Evolutionary conservation across 1,140 invertebrate species (phyloP), one percentile per base, ranked within the genome.

Genomic region (Drosophila kikkawai): DNA sequence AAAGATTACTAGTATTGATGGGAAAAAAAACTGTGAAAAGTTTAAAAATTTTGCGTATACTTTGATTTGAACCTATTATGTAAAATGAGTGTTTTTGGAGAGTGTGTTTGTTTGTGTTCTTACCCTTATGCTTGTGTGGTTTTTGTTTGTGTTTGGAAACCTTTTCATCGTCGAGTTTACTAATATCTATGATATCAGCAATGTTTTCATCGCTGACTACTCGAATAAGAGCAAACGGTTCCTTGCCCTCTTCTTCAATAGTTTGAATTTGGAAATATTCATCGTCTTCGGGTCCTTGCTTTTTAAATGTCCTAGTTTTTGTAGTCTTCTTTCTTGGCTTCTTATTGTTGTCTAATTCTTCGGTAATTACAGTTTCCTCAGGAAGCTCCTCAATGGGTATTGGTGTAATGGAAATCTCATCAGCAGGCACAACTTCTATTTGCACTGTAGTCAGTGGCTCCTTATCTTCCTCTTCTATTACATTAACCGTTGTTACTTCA

Each of bases 181-280:
- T 90, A 50, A 92, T 92, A 59, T 93, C 92, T 51, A 93, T 92
- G 41, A 92, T 77, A 70, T 93, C 82, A 42, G 92, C 85, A 66
- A 90, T 92, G 44, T 79, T 91, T 47, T 91, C 91, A 76, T 92
- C 91, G 68, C 88, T 92, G 29, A 92, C 82, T 67, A 91, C 86
- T 41, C 90, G 83, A 17, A 94, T 88, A 58, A 69, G 83, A 63
- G 86, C 93, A 69, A 76, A 80, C 77, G 90, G 88, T 73, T 92
- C 93, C 82, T 93, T 77, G 60, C 91, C 88, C 70, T 93, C 92
- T 80, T 93, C 93, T 69, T 94, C 93, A 22, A 93, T 63, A 17
- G 93, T 93, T 70, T 85, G 77, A 61, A 93, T 92, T 85, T 93
- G 92, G 58, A 91, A 93, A 55, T 83, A 88, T 82, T 93, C 82